Base-by-base conservation (phyloP, 2,797 vertebrate genomes). In the Alca torda region DNA sequence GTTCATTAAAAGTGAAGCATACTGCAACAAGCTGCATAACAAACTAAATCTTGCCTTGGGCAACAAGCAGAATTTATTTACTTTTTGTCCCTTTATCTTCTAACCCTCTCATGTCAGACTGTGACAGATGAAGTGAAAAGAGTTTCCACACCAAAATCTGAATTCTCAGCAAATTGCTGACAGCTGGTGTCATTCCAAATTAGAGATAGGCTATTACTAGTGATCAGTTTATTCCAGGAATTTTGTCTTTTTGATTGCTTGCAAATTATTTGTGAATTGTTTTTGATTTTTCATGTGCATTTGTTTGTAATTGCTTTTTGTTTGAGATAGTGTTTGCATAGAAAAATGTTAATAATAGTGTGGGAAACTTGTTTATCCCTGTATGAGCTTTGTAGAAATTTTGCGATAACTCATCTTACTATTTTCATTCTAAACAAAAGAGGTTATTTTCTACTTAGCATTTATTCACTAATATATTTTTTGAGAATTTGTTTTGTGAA, bases 151-250 rank as follows among this genome's bases (percentile, higher is more conserved):
- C 76, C 76, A 95, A 95, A 96, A 90, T 96, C 76, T 93, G 73
- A 95, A 85, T 93, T 95, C 89, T 92, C 72, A 94, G 82, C 73
- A 91, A 96, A 94, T 31, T 95, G 65, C 78, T 20, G 20, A 87
- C 93, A 96, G 82, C 89, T 93, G 96, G 82, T 96, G 83, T 95
- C 76, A 82, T 86, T 96, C 84, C 87, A 90, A 89, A 95, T 95
- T 95, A 84, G 82, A 94, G 50, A 73, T 2, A 84, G 59, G 46
- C 61, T 96, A 56, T 95, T 90, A 86, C 89, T 35, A 59, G 87
- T 39, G 82, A 91, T 91, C 80, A 86, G 46, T 83, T 97, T 88
- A 81, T 91, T 68, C 39, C 37, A 35, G 69, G 46, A 84, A 84
- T 92, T 93, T 90, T 84, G 79, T 76, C 39, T 73, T 94, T 82